phyloP scores from a whole-genome alignment of 1,140 invertebrate species.

The Araneus ventricosus region DNA sequence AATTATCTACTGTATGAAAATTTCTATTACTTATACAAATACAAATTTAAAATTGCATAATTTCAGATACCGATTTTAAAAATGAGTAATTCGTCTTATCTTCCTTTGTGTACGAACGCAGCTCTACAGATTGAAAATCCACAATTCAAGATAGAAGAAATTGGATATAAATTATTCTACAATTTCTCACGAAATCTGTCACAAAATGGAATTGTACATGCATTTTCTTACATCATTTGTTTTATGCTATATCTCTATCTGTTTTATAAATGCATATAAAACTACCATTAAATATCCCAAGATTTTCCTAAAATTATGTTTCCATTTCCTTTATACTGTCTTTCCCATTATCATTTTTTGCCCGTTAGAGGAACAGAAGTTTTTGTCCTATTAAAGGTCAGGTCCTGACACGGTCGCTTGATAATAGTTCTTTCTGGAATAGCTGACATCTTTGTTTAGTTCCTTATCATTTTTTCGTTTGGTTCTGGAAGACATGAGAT shows the following conservation, averaged over 20 bases:
- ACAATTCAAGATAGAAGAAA: no score
- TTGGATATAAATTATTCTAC: no score
- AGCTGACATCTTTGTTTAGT: slow-evolving; percentile 1
- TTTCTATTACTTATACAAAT: no score
- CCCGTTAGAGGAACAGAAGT: background rate
- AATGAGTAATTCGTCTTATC: no score
- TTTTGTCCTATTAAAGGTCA: slow-evolving; percentile 37
- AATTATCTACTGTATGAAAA: no score
- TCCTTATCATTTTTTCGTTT: background rate
- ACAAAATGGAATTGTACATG: background rate
- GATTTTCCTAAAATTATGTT: background rate
- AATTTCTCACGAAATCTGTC: background rate
- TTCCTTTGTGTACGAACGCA: no score
- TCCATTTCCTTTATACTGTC: background rate
- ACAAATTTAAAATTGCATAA: no score
- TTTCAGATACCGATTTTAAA: no score
- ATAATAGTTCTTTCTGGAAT: slow-evolving; percentile 29
- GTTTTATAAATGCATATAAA: background rate
- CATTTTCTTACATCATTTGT: background rate
- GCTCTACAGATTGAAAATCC: no score
- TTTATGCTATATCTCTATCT: background rate
- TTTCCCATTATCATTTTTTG: slow-evolving; percentile 11
- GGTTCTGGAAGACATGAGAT: background rate
- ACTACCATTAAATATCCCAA: background rate
- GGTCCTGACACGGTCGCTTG: slow-evolving; percentile 23